Evolutionary conservation across 2,888 invertebrate species (phyloP), one percentile per base, ranked within the genome.

Genomic region (Ophion costatus): DNA sequence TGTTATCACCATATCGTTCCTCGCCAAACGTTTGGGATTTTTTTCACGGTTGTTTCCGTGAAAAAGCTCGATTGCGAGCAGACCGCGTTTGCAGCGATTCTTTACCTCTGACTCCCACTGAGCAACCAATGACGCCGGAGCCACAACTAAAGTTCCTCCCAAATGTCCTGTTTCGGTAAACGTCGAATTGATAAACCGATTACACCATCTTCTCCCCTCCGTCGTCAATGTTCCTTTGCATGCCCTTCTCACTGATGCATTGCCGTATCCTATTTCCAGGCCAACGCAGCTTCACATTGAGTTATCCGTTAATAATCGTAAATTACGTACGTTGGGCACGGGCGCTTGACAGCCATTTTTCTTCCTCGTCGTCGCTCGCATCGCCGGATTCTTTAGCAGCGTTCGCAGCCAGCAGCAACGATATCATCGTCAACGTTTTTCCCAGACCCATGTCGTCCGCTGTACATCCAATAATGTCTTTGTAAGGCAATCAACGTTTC

Each of bases 71-170:
- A 97, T 96, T 1, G 95, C 94, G 0, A 98, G 94, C 0, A 95
- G 91, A 84, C 96, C 95, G 9, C 95, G 91, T 61, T 94, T 92
- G 71, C 96, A 95, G 90, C 97, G 96, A 45, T 94, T 95, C 11
- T 94, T 92, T 10, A 98, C 96, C 94, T 99, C 98, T 17, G 94
- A 94, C 83, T 97, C 96, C 99, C 99, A 99, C 93, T 99, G 99
- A 88, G 96, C 96, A 80, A 99, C 94, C 69, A 99, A 95, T 64
- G 98, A 98, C 2, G 99, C 98, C 0, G 99, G 99, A 90, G 98
- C 98, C 1, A 99, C 96, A 0, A 99, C 96, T n/a, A 99, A 94
- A 0, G 97, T 98, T 24, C 97, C 96, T 14, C 97, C 97, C 51
- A 57, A 51, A 73, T 82, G 56, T 56, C 71, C 93, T 94, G 17